Evolutionary conservation across 2,888 invertebrate genomes (phyloP).

Genomic region (Megaustenia siamemsis): DNA sequence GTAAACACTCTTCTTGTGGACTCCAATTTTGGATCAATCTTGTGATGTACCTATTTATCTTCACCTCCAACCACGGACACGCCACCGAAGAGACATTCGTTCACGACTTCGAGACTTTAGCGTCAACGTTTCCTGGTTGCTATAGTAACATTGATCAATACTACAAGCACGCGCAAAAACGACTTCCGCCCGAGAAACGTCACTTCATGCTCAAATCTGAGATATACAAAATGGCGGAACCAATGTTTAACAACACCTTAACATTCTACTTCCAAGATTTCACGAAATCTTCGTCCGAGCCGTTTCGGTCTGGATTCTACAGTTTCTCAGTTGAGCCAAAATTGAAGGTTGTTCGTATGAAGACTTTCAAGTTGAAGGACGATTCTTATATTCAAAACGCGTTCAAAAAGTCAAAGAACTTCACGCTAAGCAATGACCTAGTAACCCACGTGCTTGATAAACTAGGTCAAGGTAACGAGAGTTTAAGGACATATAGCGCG

Average conservation of each 20-base stretch:
- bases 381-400: not conserved
- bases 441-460: not conserved
- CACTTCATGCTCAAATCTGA: slow-evolving; percentile 50
- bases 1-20: not conserved
- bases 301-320: slow-evolving; percentile 44
- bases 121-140: slow-evolving; percentile 27
- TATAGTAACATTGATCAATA: slow-evolving; percentile 56
- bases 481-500: slow-evolving; percentile 61
- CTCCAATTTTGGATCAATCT: not conserved
- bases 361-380: slow-evolving; percentile 10
- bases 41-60: not conserved
- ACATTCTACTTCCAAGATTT: slow-evolving; percentile 48
- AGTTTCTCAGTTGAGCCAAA: slow-evolving; percentile 27
- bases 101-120: slow-evolving; percentile 7
- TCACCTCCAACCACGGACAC: not conserved
- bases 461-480: not conserved
- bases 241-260: slow-evolving; percentile 43
- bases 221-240: slow-evolving; percentile 42
- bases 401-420: not conserved
- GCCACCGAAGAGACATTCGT: not conserved
- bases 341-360: slow-evolving; percentile 36
- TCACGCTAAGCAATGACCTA: not conserved
- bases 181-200: slow-evolving; percentile 31
- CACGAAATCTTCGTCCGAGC: not conserved
- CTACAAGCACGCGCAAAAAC: slow-evolving; percentile 33